Conservation (phyloP, 2,797 vertebrate genomes). For the Corythornis leucogaster region DNA sequence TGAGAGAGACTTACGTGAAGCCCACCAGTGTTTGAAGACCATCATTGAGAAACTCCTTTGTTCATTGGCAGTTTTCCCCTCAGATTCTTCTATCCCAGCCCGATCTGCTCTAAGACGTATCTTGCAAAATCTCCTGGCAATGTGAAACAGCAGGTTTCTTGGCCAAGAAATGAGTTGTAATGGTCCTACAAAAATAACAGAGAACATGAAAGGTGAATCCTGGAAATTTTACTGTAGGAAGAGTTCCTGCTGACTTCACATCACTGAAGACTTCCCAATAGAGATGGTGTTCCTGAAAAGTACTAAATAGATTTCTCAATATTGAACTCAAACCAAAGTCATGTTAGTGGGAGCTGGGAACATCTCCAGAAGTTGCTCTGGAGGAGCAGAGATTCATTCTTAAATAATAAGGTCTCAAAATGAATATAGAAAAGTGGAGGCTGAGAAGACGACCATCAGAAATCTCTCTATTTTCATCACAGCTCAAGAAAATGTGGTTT, state of each 20-base stretch:
- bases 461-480: not conserved
- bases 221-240: not conserved
- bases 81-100: conserved; percentile 13
- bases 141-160: conserved; percentile 7
- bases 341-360: not conserved
- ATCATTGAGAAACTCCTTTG: conserved; percentile 66
- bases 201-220: conserved; percentile 27
- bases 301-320: not conserved
- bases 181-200: not conserved
- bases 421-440: not conserved
- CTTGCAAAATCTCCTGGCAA: conserved; percentile 64
- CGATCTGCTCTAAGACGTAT: conserved; percentile 59
- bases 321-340: not conserved
- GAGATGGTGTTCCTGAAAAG: not conserved
- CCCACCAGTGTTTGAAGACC: conserved; percentile 65
- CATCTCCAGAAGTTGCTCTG: conserved; percentile 5
- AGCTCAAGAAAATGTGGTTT: not conserved
- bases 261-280: conserved; percentile 1
- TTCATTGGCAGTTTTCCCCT: conserved; percentile 52
- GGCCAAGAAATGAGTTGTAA: not conserved
- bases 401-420: not conserved
- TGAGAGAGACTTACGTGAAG: conserved; percentile 66
- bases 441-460: not conserved
- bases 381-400: not conserved
- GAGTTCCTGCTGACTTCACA: conserved; percentile 11